Conservation (phyloP, 2,113 vertebrate genomes). For the Erythrolamprus reginae region DNA sequence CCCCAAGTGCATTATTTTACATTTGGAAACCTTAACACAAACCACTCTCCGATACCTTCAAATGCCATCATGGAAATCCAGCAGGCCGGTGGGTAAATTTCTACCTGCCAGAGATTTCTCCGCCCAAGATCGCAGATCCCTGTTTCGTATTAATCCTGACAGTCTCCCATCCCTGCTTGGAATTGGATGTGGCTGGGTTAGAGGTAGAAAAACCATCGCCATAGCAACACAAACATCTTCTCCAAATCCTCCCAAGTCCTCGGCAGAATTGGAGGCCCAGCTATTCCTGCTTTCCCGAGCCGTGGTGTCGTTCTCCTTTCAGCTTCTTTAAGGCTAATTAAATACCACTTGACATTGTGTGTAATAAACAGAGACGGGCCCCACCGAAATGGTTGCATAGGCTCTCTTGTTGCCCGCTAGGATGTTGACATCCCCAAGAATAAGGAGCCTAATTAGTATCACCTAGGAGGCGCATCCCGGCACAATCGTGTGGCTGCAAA, state of each 20-base stretch:
- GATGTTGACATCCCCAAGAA: not conserved
- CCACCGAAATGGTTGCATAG: not conserved
- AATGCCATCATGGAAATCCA: not conserved
- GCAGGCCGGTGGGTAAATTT: not conserved
- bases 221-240: not conserved
- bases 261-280: not conserved
- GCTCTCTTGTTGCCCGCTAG: not conserved
- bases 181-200: not conserved
- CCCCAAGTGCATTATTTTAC: too few relatives aligned
- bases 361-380: not conserved
- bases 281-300: not conserved
- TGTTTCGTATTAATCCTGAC: not conserved
- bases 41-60: not conserved
- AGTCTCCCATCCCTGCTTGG: not conserved
- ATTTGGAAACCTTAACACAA: too few relatives aligned
- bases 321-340: not conserved
- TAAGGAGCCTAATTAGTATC: conserved; percentile 28
- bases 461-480: conserved; percentile 25
- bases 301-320: not conserved
- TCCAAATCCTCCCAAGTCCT: not conserved
- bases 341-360: not conserved
- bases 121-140: too few relatives aligned
- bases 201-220: not conserved
- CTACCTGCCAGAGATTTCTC: not conserved
- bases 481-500: conserved; percentile 29